Base-by-base conservation (phyloP, 2,888 invertebrate species). In the Tipula unca region DNA sequence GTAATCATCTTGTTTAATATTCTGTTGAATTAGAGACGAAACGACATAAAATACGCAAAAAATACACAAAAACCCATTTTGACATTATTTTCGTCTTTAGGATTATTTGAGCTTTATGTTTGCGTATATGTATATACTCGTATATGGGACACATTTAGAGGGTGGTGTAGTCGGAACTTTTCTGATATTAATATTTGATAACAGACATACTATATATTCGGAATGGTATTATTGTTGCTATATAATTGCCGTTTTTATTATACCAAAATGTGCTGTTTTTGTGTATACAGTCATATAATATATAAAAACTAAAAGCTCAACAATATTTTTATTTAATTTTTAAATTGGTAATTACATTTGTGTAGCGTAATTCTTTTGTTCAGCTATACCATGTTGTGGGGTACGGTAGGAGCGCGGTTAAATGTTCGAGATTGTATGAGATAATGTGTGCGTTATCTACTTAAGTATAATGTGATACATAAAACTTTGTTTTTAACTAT, bases 1-100 rank as follows among this genome's bases (percentile, higher is more conserved):
- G 83, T 35, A 32, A 83, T 83, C 35, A 83, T 83, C 35, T 83
- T 17, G 35, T 83, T 83, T 83, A 29, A 83, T 83, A 32, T 83
- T 83, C 83, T 83, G 83, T 83, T 32, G 83, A 83, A 83, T 32
- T 32, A 32, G 83, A 83, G 32, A 83, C n/a, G 25, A 25, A 69
- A 69, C 20, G 69, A 25, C 8, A 69, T 69, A 69, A 69, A 25
- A 69, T 69, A 1, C 69, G 69, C 25, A 69, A 25, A 69, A 54
- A 54, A 54, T 54, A 54, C 48, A 54, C 48, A 54, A 69, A 69
- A 69, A 69, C 20, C 69, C 69, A 69, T 69, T n/a, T 69, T 69
- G 25, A 69, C 69, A 69, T 25, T 69, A 69, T 69, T 25, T 69
- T 69, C 69, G 69, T 69, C 25, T 69, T 69, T 25, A 69, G 69